Conservation (phyloP, 2,797 vertebrate genomes). For the Gorsachius magnificus region DNA sequence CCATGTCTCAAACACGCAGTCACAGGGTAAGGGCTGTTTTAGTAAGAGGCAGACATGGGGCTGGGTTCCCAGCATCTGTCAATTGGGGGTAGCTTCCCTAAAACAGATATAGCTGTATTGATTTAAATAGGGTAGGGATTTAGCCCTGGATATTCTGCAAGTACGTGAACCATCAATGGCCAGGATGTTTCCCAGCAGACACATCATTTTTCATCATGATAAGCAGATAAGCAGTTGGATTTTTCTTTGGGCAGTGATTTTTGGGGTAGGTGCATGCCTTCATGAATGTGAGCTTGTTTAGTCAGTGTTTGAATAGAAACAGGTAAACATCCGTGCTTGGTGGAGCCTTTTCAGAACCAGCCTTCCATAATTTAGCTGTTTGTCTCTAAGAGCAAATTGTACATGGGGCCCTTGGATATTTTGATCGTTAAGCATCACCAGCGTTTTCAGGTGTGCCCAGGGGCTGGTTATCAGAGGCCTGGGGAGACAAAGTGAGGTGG, state of each 20-base stretch:
- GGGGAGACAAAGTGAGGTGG: background rate
- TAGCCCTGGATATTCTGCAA: background rate
- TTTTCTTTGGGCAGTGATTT: background rate
- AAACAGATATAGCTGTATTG: slow-evolving; percentile 13
- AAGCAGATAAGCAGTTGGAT: background rate
- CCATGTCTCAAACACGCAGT: background rate
- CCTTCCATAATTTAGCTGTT: background rate
- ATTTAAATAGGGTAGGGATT: slow-evolving; percentile 9
- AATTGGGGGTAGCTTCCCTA: background rate
- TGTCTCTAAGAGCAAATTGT: background rate
- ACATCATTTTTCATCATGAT: background rate
- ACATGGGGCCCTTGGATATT: background rate
- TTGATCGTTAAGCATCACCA: background rate
- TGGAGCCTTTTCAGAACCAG: background rate
- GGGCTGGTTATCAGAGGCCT: background rate
- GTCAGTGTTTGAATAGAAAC: background rate
- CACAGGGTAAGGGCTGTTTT: background rate
- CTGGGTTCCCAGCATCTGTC: background rate
- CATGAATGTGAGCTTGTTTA: background rate
- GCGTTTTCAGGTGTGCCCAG: background rate
- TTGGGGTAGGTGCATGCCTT: background rate
- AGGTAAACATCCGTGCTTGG: background rate
- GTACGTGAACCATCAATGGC: background rate
- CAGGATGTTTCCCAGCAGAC: background rate
- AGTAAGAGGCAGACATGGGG: background rate